Evolutionary conservation across 2,888 invertebrate species (phyloP), one percentile per base, ranked within the genome.

Genomic region (Notodonta dromedarius): DNA sequence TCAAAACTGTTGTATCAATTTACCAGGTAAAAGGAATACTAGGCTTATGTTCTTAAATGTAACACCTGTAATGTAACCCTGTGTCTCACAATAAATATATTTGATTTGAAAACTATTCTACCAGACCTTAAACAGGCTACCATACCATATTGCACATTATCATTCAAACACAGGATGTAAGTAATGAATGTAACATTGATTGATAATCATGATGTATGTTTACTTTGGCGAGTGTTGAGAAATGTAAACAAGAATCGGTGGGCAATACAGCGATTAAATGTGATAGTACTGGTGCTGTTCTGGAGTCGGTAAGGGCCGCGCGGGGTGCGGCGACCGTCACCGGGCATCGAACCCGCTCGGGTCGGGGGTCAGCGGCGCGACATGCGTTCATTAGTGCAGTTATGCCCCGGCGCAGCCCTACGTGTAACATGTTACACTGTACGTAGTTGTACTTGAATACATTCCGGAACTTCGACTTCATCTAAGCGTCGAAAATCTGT

Each of bases 291-390:
- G 82, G 71, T 70, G 24, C 42, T 71, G 81, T 84, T 82, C 83
- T 83, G 85, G 77, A 66, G 69, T 64, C 62, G 68, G 68, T 70
- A 74, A 78, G 80, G 79, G 79, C 68, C 67, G 67, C 63, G 71
- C 60, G 73, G 69, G 67, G 76, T 58, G 77, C 71, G 80, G 74
- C 79, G 73, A 76, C 66, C 71, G 73, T 60, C 74, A 70, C 66
- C 86, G 92, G 89, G 73, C 93, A 77, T 87, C 89, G 92, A 93
- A 88, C 93, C 82, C 86, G 89, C 87, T 90, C 89, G 90, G 92
- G 93, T 93, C 93, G 91, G 82, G 91, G 93, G 93, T 93, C 91
- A 92, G 84, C 88, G 82, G 81, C 86, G 89, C 91, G 89, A 88
- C 90, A 87, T 79, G 85, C 90, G 85, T 87, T 89, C 89, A 90